Base-by-base conservation (phyloP, 2,113 vertebrate genomes). In the Nothocercus nigrocapillus region DNA sequence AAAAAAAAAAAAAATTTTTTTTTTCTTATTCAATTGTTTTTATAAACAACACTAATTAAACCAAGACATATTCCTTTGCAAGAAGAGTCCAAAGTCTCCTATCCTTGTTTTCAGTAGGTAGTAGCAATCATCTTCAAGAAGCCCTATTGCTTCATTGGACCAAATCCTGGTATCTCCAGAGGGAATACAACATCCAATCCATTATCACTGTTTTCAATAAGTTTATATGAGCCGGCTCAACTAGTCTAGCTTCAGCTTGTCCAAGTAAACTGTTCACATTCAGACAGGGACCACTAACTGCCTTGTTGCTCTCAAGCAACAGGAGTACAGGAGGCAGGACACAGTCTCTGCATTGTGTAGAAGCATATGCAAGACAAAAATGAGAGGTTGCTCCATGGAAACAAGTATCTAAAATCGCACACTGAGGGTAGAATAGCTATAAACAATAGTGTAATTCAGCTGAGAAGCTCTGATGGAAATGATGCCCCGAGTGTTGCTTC, bases 391-490 rank as follows among this genome's bases (percentile, higher is more conserved):
- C 5, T 84, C 32, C 36, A 30, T 34, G 10, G 56, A 78, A 94
- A 56, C 32, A n/a, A 78, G 20, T 9, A 85, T 47, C 73, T 82
- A 76, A 44, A 75, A n/a, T 28, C 90, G n/a, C 73, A 58, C 1
- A 0, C 19, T 75, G 58, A 68, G 13, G 22, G 20, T 80, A 87
- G 34, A 83, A 62, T 53, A 82, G 14, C 44, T 82, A 13, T 67
- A 87, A 79, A 84, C 53, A 91, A 58, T 68, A 28, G 13, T 56
- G 13, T 2, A 76, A 82, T 93, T 94, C 69, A 91, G 11, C 38
- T 1, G 1, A 54, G 88, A 91, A 81, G 62, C 67, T 80, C 64
- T 91, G 82, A 75, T 88, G 34, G 70, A 82, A 86, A 66, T 66
- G 84, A 91, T 44, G 36, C 70, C 62, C 42, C 0, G 1, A 88